A percentile compares a stretch with the other conserved stretches of the same genome.
Evolutionary conservation across 2,797 vertebrate species (phyloP).

Genomic region (Hipposideros larvatus): DNA sequence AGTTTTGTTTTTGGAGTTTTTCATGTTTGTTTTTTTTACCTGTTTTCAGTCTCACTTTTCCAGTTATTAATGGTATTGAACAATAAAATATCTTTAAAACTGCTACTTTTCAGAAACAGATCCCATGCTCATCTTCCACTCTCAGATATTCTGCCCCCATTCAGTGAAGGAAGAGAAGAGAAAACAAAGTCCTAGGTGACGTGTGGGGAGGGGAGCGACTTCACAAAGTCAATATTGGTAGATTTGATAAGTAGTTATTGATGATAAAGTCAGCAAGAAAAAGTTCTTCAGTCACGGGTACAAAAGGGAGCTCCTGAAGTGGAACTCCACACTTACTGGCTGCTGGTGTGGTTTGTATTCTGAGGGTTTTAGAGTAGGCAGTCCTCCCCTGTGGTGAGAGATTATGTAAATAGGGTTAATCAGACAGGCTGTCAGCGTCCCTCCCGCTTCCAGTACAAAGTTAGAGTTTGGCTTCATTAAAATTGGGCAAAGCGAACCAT

Average conservation of each 20-base stretch:
- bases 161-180: not conserved
- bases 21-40: not conserved
- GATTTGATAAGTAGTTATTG: not conserved
- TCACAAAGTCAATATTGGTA: not conserved
- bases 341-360: not conserved
- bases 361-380: not conserved
- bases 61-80: not conserved
- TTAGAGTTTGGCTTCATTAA: not conserved
- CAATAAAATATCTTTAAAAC: conserved; percentile 24
- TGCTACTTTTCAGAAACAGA: not conserved
- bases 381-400: not conserved
- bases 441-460: not conserved
- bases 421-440: not conserved
- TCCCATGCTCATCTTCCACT: not conserved
- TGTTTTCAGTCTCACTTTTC: conserved; percentile 46
- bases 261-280: not conserved
- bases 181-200: not conserved
- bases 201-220: not conserved
- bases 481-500: not conserved
- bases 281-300: not conserved
- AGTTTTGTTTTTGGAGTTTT: not conserved
- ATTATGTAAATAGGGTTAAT: not conserved
- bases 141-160: not conserved
- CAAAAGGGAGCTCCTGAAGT: not conserved
- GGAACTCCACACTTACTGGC: not conserved